Evolutionary conservation across 1,140 invertebrate genomes (phyloP).

Genomic region (Hyles vespertilio): DNA sequence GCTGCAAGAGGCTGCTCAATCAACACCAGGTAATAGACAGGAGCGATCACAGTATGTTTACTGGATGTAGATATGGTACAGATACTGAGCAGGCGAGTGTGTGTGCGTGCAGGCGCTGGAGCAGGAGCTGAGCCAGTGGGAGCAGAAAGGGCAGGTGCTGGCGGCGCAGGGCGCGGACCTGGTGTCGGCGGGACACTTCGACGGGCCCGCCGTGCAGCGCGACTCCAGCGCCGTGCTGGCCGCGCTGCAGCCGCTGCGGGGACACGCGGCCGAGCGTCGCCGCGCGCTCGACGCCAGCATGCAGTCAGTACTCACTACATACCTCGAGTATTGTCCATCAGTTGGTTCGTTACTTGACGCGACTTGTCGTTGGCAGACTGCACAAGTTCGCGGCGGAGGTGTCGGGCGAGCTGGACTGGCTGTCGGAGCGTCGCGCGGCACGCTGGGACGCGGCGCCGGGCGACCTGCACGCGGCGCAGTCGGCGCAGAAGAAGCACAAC

Average conservation of each 20-base stretch:
- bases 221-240: slow-evolving; percentile 86
- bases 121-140: slow-evolving; percentile 86
- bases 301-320: slow-evolving; percentile 46
- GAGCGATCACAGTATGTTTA: no score
- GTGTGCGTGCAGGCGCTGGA: slow-evolving; percentile 77
- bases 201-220: slow-evolving; percentile 89
- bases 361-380: slow-evolving; percentile 76
- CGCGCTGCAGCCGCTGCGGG: slow-evolving; percentile 78
- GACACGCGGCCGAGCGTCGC: slow-evolving; percentile 81
- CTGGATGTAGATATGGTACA: no score
- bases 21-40: slow-evolving; percentile 81
- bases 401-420: slow-evolving; percentile 96
- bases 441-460: slow-evolving; percentile 85
- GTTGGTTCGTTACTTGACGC: no score
- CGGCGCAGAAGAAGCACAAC: slow-evolving; percentile 94
- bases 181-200: slow-evolving; percentile 95
- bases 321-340: no score
- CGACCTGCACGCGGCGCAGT: slow-evolving; percentile 94
- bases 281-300: slow-evolving; percentile 90
- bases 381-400: slow-evolving; percentile 97
- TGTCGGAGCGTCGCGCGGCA: slow-evolving; percentile 91
- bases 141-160: slow-evolving; percentile 77
- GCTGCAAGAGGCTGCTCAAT: slow-evolving; percentile 91
- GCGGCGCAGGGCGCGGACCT: slow-evolving; percentile 90
- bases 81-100: background rate